A percentile compares a stretch with the other conserved stretches of the same genome.
These are phyloP conservation scores for Drosophila equinoxialis DNA, from an alignment of 1,140 invertebrate genomes.

Conservation along the genomic window DNA sequence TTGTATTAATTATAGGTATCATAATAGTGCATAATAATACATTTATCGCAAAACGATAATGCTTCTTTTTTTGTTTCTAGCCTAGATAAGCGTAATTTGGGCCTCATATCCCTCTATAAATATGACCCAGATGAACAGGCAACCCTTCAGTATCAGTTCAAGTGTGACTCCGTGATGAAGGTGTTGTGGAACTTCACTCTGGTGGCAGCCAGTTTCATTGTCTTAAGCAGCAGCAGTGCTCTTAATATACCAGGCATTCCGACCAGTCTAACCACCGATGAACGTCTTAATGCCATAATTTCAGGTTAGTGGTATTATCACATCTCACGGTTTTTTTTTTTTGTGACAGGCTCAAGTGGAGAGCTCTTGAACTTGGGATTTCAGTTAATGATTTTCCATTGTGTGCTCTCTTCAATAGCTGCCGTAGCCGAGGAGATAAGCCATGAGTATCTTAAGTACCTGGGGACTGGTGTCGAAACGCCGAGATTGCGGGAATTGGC, in stretches of 20 bases:
- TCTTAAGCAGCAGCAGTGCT: conserved; percentile 10
- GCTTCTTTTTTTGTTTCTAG: background rate
- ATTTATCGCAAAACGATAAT: conserved; percentile 26
- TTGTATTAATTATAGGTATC: conserved; percentile 14
- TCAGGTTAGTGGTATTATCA: conserved; percentile 41
- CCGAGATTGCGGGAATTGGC: conserved; percentile 39
- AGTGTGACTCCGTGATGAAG: conserved; percentile 39
- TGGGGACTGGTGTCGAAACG: conserved; percentile 51
- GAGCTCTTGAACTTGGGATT: conserved; percentile 6
- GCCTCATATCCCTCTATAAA: conserved; percentile 51
- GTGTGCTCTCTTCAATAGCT: conserved; percentile 32
- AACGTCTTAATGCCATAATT: conserved; percentile 25
- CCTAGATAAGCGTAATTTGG: conserved; percentile 21
- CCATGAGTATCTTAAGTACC: conserved; percentile 63
- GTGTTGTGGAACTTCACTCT: conserved; percentile 44
- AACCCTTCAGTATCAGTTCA: conserved; percentile 37
- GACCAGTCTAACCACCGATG: conserved; percentile 30
- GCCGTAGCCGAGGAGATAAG: conserved; percentile 62
- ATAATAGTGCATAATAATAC: background rate
- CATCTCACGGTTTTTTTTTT: background rate
- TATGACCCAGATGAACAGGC: conserved; percentile 13
- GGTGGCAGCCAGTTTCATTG: conserved; percentile 29
- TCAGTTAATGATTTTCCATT: background rate
- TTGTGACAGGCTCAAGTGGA: conserved; percentile 42
- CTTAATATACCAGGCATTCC: conserved; percentile 35